Percentiles rank a stretch among this genome's conserved stretches.
Evolutionary conservation across 2,113 vertebrate species (phyloP).

Genomic region (Australoheros scitulus): DNA sequence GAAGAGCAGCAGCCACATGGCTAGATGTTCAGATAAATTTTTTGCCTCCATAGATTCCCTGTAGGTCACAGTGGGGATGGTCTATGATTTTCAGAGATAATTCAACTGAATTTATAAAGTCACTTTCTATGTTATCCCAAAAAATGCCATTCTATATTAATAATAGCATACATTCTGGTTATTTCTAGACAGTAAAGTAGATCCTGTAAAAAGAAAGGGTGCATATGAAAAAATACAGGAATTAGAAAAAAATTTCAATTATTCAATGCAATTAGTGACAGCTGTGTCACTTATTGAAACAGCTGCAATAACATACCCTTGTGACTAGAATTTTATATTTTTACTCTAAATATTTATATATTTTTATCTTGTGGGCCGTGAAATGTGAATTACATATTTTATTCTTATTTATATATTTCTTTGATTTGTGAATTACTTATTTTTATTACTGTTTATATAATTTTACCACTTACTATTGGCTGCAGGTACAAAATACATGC

Average conservation of each 20-base stretch:
- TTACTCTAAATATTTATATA: too few relatives aligned
- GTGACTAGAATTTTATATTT: too few relatives aligned
- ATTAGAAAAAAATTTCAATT: neutral
- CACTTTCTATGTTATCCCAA: neutral
- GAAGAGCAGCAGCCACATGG: conserved; percentile 39
- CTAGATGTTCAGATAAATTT: conserved; percentile 53
- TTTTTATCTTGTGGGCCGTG: too few relatives aligned
- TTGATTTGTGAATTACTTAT: too few relatives aligned
- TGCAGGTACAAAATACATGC: too few relatives aligned
- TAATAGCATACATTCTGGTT: neutral
- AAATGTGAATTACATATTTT: too few relatives aligned
- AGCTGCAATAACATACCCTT: too few relatives aligned
- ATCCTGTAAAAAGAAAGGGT: neutral
- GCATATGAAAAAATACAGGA: neutral
- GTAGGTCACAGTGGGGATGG: conserved; percentile 36
- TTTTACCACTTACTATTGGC: too few relatives aligned
- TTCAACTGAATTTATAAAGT: conserved; percentile 33
- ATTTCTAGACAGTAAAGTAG: neutral
- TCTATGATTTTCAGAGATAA: conserved; percentile 33
- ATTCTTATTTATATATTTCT: too few relatives aligned
- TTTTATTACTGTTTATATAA: too few relatives aligned
- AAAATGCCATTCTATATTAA: neutral
- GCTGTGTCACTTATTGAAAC: too few relatives aligned
- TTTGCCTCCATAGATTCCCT: conserved; percentile 16
- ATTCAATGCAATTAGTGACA: neutral